These are phyloP conservation scores for Pipistrellus pygmaeus DNA, from an alignment of 2,797 vertebrate species.

Conservation along the genomic window DNA sequence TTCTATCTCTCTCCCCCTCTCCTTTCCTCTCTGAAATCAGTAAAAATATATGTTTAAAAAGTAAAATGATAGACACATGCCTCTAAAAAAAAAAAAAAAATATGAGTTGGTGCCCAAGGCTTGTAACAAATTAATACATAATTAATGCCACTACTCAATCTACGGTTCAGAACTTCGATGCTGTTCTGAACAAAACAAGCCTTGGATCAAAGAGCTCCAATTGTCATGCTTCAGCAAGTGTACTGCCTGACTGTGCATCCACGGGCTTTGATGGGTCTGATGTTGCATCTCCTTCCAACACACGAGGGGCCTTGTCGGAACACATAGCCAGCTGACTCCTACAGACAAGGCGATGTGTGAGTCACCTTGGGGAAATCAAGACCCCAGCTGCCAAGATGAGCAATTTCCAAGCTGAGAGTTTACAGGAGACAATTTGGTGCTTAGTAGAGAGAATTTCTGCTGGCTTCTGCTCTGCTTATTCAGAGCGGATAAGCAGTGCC, in stretches of 20 bases:
- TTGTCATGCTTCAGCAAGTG: constrained; percentile 53
- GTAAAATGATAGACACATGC: no score
- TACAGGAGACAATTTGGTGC: neutral
- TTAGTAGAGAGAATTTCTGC: constrained; percentile 40
- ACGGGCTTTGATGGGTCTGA: constrained; percentile 50
- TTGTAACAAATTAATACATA: constrained; percentile 47
- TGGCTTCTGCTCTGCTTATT: neutral
- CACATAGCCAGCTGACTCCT: constrained; percentile 52
- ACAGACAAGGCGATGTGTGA: neutral
- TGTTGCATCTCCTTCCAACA: neutral
- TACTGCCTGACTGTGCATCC: neutral
- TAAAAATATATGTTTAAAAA: no score
- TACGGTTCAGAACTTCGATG: constrained; percentile 26
- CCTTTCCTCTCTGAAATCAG: no score
- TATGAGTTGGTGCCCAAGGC: neutral
- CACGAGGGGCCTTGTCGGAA: constrained; percentile 47
- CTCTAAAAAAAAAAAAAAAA: neutral
- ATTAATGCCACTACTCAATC: constrained; percentile 39
- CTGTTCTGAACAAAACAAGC: constrained; percentile 54
- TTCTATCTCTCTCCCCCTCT: no score
- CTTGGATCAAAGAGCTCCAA: constrained; percentile 57
- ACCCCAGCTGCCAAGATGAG: constrained; percentile 62
- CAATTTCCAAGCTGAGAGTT: constrained; percentile 62
- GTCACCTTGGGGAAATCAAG: constrained; percentile 71
- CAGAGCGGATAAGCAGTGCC: neutral